These are phyloP conservation scores for Drosophila cognata DNA, from an alignment of 2,888 invertebrate genomes.

Conservation along the genomic window DNA sequence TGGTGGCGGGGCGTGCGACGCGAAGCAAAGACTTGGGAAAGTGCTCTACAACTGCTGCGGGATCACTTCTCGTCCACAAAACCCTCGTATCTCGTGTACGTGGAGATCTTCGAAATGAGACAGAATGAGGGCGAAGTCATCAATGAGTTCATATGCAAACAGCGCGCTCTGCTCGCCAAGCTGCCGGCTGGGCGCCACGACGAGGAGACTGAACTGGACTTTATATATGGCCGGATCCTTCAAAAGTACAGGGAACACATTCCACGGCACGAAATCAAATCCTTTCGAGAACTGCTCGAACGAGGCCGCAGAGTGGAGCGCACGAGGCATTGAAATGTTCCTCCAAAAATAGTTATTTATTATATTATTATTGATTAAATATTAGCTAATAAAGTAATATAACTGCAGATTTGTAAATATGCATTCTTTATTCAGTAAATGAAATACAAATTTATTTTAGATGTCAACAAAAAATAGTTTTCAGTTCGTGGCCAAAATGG, in stretches of 20 bases:
- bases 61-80: constrained; percentile 83
- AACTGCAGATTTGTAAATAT: background rate
- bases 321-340: constrained; percentile 31
- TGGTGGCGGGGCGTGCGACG: constrained; percentile 83
- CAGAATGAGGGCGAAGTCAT: constrained; percentile 64
- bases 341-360: background rate
- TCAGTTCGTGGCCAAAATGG: background rate
- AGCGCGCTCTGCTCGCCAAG: constrained; percentile 81
- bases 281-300: constrained; percentile 78
- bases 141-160: constrained; percentile 80
- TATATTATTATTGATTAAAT: background rate
- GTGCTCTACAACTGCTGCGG: constrained; percentile 75
- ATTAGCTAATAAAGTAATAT: background rate
- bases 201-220: constrained; percentile 82
- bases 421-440: background rate
- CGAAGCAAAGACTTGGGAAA: constrained; percentile 79
- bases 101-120: constrained; percentile 79
- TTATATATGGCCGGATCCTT: constrained; percentile 78
- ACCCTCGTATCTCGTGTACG: constrained; percentile 81
- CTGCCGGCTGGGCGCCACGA: constrained; percentile 81
- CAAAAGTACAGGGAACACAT: constrained; percentile 78
- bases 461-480: background rate
- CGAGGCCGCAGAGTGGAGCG: constrained; percentile 80
- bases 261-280: constrained; percentile 78
- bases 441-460: background rate